phyloP scores from a whole-genome alignment of 2,113 vertebrate species.

The Dicentrarchus labrax region DNA sequence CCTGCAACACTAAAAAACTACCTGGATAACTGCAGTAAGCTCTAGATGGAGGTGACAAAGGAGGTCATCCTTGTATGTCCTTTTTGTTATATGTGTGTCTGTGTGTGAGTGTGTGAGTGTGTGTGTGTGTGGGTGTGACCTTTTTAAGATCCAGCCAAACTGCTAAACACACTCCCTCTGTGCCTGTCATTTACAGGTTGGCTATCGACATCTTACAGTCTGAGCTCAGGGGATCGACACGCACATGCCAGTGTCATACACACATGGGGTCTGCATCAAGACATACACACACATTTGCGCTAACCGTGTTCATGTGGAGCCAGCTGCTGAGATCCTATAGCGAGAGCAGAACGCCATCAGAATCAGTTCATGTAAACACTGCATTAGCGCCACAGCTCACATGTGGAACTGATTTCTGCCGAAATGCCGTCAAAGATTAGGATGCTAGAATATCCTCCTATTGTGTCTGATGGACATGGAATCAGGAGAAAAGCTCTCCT shows the following conservation, averaged over 20 bases:
- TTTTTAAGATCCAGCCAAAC: constrained; percentile 86
- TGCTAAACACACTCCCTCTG: constrained; percentile 85
- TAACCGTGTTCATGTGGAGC: not conserved
- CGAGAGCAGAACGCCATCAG: constrained; percentile 34
- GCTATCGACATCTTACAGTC: constrained; percentile 81
- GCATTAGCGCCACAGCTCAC: constrained; percentile 23
- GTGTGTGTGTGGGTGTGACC: constrained; percentile 72
- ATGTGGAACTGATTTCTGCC: constrained; percentile 60
- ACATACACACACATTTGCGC: not conserved
- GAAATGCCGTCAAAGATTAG: constrained; percentile 38
- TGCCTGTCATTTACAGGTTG: constrained; percentile 88
- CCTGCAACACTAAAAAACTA: not conserved
- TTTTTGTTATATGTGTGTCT: not conserved
- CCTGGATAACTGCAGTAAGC: not conserved
- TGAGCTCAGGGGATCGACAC: constrained; percentile 66
- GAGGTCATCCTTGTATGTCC: constrained; percentile 22
- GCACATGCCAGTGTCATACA: constrained; percentile 46
- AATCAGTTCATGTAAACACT: constrained; percentile 49
- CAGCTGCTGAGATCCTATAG: constrained; percentile 7
- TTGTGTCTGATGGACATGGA: constrained; percentile 41
- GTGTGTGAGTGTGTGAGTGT: not conserved
- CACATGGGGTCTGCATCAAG: constrained; percentile 24
- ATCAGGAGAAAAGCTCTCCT: constrained; percentile 29
- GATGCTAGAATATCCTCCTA: constrained; percentile 24
- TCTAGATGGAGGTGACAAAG: constrained; percentile 34